Percentiles rank a stretch among this genome's conserved stretches.
These are phyloP conservation scores for Merluccius polli DNA, from an alignment of 2,797 vertebrate genomes.

Conservation along the genomic window DNA sequence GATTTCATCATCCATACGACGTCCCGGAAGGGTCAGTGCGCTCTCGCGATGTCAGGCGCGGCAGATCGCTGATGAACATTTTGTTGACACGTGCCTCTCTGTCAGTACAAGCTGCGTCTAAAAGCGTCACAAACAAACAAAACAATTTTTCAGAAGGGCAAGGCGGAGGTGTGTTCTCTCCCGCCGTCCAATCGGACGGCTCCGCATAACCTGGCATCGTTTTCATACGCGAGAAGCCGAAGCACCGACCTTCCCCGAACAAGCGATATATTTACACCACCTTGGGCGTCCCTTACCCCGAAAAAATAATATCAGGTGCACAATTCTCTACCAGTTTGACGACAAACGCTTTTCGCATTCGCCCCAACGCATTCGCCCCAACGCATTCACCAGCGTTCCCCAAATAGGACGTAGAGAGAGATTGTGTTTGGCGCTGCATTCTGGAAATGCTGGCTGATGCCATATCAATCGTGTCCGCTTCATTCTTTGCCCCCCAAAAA, in stretches of 20 bases:
- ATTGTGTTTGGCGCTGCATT: not conserved
- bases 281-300: not conserved
- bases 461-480: slow-evolving; percentile 21
- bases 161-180: not conserved
- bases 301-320: not conserved
- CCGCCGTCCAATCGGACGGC: not conserved
- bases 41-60: not conserved
- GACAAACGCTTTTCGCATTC: not conserved
- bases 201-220: not conserved
- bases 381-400: not conserved
- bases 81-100: slow-evolving; percentile 10
- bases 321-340: not conserved
- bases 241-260: not conserved
- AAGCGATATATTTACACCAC: not conserved
- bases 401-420: not conserved
- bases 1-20: slow-evolving; percentile 68
- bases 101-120: not conserved
- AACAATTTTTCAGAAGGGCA: not conserved
- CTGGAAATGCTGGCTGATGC: not conserved
- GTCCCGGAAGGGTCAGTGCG: slow-evolving; percentile 27
- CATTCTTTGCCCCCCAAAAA: slow-evolving; percentile 69
- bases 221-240: not conserved
- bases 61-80: slow-evolving; percentile 45
- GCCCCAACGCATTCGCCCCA: not conserved
- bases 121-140: not conserved